phyloP scores from a whole-genome alignment of 2,113 vertebrate species.

The Orientallactaga bullata region DNA sequence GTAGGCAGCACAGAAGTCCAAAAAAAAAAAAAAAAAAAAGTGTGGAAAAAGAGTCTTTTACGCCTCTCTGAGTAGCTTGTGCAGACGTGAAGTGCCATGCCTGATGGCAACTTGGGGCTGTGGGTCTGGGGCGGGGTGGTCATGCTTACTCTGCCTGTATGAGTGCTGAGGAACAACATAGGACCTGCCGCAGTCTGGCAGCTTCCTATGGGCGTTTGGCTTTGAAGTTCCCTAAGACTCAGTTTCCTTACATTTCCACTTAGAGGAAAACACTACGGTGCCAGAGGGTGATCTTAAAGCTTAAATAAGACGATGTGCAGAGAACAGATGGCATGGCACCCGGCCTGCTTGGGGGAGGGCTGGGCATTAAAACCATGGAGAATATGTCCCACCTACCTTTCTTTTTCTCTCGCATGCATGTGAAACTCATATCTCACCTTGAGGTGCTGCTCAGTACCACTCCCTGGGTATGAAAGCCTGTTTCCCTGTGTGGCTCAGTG shows the following conservation, averaged over 20 bases:
- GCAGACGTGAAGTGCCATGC: no score
- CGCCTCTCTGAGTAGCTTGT: not conserved
- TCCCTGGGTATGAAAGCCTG: not conserved
- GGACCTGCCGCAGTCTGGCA: not conserved
- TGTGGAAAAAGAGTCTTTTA: not conserved
- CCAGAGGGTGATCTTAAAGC: not conserved
- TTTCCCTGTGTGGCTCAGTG: not conserved
- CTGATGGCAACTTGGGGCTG: not conserved
- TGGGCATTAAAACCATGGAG: not conserved
- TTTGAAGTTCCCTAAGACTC: not conserved
- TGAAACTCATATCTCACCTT: not conserved
- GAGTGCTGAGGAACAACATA: not conserved
- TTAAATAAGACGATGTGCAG: not conserved
- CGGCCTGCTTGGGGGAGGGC: accelerated
- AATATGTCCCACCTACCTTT: not conserved
- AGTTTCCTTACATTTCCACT: constrained; percentile 15
- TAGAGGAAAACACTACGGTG: not conserved
- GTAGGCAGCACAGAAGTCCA: not conserved
- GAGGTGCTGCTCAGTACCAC: not conserved
- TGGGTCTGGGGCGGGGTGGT: not conserved
- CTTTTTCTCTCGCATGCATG: not conserved
- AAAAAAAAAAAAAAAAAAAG: not conserved
- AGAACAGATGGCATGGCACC: no score
- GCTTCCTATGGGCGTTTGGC: accelerated
- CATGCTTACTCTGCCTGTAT: accelerated